Evolutionary conservation across 2,113 vertebrate genomes (phyloP).

Genomic region (Mobula hypostoma): DNA sequence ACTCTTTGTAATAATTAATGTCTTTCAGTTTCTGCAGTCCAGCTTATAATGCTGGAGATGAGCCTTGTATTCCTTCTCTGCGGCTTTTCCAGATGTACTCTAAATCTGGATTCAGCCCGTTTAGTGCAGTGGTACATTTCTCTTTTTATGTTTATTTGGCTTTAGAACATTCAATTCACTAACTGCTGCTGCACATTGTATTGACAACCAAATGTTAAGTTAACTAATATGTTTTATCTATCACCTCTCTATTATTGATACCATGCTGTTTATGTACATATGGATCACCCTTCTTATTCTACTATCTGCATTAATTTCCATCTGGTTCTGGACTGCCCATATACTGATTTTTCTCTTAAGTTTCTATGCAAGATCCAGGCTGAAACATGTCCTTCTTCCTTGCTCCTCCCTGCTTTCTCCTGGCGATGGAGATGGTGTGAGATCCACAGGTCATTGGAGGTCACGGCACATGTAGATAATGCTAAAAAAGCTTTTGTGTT

Average conservation of each 20-base stretch:
- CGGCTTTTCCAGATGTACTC: background rate
- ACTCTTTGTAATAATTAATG: background rate
- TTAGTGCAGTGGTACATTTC: background rate
- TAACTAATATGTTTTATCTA: background rate
- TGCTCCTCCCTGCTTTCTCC: too few species aligned
- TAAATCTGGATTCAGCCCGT: background rate
- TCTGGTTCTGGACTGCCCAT: background rate
- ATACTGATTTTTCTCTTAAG: background rate
- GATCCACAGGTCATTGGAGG: background rate
- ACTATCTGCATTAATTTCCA: background rate
- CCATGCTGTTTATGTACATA: background rate
- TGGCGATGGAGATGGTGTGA: background rate
- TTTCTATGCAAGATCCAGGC: background rate
- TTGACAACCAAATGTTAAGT: background rate
- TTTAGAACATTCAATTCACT: background rate
- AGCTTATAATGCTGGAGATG: background rate
- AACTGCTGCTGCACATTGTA: background rate
- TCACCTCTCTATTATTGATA: background rate
- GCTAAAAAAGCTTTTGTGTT: background rate
- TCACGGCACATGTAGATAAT: background rate
- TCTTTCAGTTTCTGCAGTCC: background rate
- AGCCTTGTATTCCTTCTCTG: background rate
- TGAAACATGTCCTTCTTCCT: background rate
- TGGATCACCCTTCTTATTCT: background rate
- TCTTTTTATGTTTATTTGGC: background rate